A percentile compares a stretch with the other conserved stretches of the same genome.
Conservation (phyloP, 2,888 invertebrate species). For the Caenorhabditis wallacei region DNA sequence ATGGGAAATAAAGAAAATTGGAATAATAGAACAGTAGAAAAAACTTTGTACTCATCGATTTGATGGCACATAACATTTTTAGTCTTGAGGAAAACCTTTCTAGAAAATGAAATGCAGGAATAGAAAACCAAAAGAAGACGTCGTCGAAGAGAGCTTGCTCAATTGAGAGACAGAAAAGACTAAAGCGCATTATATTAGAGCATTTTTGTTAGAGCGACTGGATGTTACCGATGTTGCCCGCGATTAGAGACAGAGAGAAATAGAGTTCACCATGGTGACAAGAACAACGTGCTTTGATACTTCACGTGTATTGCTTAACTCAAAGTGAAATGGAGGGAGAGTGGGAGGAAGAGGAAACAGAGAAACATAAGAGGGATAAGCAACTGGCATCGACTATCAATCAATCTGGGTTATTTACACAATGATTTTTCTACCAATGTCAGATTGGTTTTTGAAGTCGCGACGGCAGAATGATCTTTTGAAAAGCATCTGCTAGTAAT, state of each 20-base stretch:
- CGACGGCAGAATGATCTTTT: neutral
- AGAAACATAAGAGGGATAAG: constrained; percentile 4
- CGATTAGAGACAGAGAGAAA: neutral
- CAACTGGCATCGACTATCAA: constrained; percentile 51
- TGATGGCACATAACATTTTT: no score
- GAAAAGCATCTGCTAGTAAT: neutral
- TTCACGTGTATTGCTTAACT: neutral
- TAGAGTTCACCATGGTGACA: constrained; percentile 40
- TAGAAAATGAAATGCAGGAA: neutral
- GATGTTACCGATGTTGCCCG: neutral
- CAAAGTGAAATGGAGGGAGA: neutral
- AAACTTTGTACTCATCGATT: no score
- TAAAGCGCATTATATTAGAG: constrained; percentile 37
- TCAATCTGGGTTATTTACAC: constrained; percentile 46
- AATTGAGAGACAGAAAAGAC: constrained; percentile 3
- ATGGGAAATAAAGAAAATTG: neutral
- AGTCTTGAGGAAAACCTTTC: no score
- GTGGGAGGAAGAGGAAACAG: neutral
- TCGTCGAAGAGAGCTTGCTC: neutral
- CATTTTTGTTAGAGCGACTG: neutral
- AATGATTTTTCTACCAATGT: constrained; percentile 25
- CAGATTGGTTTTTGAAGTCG: constrained; percentile 4
- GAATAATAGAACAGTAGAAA: no score
- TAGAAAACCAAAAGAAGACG: constrained; percentile 10
- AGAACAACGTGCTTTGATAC: neutral